phyloP scores from a whole-genome alignment of 1,140 invertebrate species.

The Drosophila arizonae region DNA sequence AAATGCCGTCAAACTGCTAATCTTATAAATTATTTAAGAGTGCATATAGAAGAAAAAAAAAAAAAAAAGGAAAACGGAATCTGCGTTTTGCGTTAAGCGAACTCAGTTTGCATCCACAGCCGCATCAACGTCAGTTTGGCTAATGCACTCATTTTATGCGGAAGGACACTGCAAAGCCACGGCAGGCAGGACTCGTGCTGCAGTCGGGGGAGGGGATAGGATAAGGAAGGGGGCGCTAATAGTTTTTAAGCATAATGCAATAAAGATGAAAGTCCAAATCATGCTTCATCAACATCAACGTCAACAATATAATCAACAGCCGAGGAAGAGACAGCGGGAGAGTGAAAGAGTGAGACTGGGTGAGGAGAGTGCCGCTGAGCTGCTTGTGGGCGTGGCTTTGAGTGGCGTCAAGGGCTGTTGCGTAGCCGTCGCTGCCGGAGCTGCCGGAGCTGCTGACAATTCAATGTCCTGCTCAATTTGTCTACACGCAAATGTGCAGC shows the following conservation, averaged over 20 bases:
- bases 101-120: constrained; percentile 13
- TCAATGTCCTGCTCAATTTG: constrained; percentile 80
- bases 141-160: constrained; percentile 45
- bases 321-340: constrained; percentile 9
- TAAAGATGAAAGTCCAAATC: constrained; percentile 81
- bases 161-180: constrained; percentile 13
- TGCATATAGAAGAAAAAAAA: constrained; percentile 32
- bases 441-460: constrained; percentile 61
- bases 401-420: constrained; percentile 63
- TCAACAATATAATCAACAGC: constrained; percentile 79
- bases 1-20: constrained; percentile 31
- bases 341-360: neutral
- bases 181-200: constrained; percentile 6
- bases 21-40: constrained; percentile 60
- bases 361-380: neutral
- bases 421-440: constrained; percentile 29
- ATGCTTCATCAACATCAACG: constrained; percentile 81
- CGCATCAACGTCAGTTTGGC: constrained; percentile 49
- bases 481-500: constrained; percentile 65
- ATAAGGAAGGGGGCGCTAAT: constrained; percentile 56
- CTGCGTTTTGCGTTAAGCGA: constrained; percentile 18
- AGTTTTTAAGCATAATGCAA: constrained; percentile 81
- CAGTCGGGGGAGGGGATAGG: neutral
- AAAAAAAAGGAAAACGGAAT: constrained; percentile 18
- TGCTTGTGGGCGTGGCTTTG: constrained; percentile 21